Conservation (phyloP, 2,113 vertebrate genomes). For the rabbit (Oryctolagus cuniculus) region DNA sequence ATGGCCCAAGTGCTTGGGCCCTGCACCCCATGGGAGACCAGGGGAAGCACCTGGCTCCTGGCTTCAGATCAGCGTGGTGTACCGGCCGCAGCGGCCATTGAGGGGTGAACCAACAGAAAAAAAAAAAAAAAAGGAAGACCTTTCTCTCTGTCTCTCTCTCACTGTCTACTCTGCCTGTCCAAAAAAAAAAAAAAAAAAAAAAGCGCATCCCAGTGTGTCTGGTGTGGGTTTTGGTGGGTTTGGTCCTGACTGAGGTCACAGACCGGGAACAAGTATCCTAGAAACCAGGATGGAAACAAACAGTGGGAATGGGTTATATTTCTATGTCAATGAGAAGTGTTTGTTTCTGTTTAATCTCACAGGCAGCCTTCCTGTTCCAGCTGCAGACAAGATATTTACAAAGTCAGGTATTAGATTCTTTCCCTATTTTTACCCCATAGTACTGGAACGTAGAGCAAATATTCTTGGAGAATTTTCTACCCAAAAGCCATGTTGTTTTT, state of each 20-base stretch:
- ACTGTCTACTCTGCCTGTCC: too few relatives aligned
- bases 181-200: too few relatives aligned
- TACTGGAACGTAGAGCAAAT: not conserved
- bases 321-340: not conserved
- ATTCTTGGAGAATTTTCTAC: not conserved
- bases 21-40: too few relatives aligned
- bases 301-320: not conserved
- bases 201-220: not conserved
- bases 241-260: not conserved
- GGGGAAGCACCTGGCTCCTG: too few relatives aligned
- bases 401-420: conserved; percentile 90
- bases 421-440: not conserved
- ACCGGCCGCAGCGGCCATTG: too few relatives aligned
- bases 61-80: too few relatives aligned
- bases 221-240: not conserved
- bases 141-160: too few relatives aligned
- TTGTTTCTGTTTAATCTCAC: conserved; percentile 61
- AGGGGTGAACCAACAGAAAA: too few relatives aligned
- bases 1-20: too few relatives aligned
- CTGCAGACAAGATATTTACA: conserved; percentile 94
- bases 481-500: not conserved
- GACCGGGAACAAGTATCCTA: not conserved
- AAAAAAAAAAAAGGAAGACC: too few relatives aligned
- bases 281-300: not conserved
- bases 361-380: conserved; percentile 94